Conservation (phyloP, 2,797 vertebrate species). For the Avahi laniger region DNA sequence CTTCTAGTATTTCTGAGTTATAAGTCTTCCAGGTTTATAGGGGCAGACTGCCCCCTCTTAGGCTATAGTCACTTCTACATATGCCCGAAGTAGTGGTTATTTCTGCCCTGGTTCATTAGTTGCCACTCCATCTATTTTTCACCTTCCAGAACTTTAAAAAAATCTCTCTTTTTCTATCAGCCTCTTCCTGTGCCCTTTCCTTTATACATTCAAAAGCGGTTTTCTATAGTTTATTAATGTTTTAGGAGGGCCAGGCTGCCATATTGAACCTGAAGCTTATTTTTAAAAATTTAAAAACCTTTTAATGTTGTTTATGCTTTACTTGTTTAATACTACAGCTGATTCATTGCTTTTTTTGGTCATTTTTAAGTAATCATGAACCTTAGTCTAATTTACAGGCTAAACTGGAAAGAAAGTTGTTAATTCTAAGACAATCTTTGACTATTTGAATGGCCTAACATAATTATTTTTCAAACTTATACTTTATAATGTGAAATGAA, state of each 20-base stretch:
- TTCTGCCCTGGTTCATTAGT: background rate
- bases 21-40: background rate
- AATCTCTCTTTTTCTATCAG: background rate
- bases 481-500: background rate
- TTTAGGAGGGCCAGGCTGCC: background rate
- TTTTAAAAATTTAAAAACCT: background rate
- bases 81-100: background rate
- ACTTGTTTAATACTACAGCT: background rate
- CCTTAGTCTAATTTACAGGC: conserved; percentile 18
- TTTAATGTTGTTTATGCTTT: background rate
- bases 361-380: conserved; percentile 17
- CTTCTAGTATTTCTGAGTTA: background rate
- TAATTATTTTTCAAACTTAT: background rate
- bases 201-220: background rate
- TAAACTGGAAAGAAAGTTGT: background rate
- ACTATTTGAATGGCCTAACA: conserved; percentile 10
- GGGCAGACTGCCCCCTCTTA: background rate
- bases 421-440: background rate
- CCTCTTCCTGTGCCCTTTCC: background rate
- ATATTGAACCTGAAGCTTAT: background rate
- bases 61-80: background rate
- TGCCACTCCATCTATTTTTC: background rate
- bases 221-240: conserved; percentile 22
- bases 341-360: conserved; percentile 8
- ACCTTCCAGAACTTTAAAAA: conserved; percentile 13